Evolutionary conservation across 2,797 vertebrate genomes (phyloP).

Genomic region (Melanotaenia parkinsoni): DNA sequence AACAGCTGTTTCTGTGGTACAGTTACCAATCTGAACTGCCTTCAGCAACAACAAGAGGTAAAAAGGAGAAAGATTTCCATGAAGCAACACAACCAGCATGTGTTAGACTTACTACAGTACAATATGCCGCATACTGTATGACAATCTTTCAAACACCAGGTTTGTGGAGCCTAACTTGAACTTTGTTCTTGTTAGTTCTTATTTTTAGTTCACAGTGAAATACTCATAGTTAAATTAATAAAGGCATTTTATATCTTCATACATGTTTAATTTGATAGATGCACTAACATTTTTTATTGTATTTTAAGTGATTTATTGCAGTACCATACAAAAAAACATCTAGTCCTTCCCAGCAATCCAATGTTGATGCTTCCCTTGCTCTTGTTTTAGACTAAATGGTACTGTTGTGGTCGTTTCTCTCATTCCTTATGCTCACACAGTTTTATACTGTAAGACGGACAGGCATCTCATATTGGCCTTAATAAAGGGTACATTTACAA

Average conservation of each 20-base stretch:
- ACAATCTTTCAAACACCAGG: constrained; percentile 24
- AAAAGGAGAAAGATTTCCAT: constrained; percentile 22
- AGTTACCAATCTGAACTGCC: neutral
- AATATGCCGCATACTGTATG: constrained; percentile 7
- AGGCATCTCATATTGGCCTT: constrained; percentile 20
- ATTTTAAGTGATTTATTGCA: constrained; percentile 29
- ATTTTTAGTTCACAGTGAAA: neutral
- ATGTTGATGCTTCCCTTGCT: constrained; percentile 14
- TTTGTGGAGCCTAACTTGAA: constrained; percentile 6
- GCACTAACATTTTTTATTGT: constrained; percentile 18
- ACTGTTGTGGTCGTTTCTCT: constrained; percentile 13
- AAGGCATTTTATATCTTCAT: neutral
- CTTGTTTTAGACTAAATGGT: constrained; percentile 29
- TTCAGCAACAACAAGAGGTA: constrained; percentile 39
- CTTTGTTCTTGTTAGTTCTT: neutral
- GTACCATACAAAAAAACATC: constrained; percentile 16
- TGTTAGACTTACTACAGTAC: constrained; percentile 13
- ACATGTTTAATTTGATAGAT: constrained; percentile 14
- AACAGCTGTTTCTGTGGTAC: neutral
- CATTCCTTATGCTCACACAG: constrained; percentile 17
- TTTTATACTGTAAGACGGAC: constrained; percentile 26
- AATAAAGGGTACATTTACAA: constrained; percentile 35
- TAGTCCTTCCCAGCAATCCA: constrained; percentile 47
- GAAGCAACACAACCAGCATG: constrained; percentile 28
- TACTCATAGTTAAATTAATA: neutral